Base-by-base conservation (phyloP, 2,113 vertebrate species). In the Carassius gibelio region DNA sequence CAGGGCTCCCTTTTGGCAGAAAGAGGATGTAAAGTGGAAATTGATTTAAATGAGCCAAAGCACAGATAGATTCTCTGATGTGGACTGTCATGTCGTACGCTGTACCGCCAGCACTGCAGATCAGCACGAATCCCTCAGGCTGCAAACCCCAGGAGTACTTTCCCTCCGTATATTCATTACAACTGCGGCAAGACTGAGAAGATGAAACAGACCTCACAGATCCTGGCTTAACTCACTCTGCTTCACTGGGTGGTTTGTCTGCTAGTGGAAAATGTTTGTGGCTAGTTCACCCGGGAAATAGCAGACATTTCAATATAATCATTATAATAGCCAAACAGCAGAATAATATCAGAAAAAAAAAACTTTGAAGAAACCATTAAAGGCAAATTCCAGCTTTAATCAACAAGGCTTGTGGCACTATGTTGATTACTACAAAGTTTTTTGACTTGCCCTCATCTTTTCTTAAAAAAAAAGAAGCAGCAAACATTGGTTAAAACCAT, bases 1-100 rank as follows among this genome's bases (percentile, higher is more conserved):
- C 80, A 10, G 38, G 72, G 72, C 61, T 66, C 64, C 7, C 26
- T 38, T 38, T 42, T 77, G 48, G 62, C n/a, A 64, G 45, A 80
- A 75, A 66, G 3, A 71, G 15, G 38, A 75, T 23, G 52, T 84
- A 59, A 81, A 59, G 59, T 19, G 72, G 59, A 84, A 81, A 79
- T 50, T 50, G 78, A 59, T 85, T 77, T 81, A 79, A 82, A 66
- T 71, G 36, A 84, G 52, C 68, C 82, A 66, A 83, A 83, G 68
- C 68, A 83, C 69, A 80, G 52, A 76, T 36, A 36, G 21, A 66
- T 50, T 75, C 62, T 86, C 76, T 74, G 82, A 77, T 76, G 76
- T 64, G 64, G 66, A 69, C 75, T 71, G 21, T 79, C 55, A 17
- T 55, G 23, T 75, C 42, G 4, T 52, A 13, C 14, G 21, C n/a